Evolutionary conservation across 2,888 invertebrate genomes (phyloP).

Genomic region (Tuta absoluta): DNA sequence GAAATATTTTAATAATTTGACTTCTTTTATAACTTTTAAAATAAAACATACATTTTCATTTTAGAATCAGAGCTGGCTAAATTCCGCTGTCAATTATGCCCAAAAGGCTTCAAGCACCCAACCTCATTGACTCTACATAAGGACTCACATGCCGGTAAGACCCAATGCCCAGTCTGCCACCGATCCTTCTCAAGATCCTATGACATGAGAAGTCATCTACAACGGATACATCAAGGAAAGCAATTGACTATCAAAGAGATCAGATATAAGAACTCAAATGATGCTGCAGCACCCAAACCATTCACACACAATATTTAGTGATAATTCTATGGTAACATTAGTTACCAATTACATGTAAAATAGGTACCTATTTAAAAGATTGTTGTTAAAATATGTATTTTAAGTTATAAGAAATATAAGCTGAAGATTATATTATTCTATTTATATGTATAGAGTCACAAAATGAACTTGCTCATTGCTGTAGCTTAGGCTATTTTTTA

Average conservation of each 20-base stretch:
- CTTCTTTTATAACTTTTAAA: too few species aligned
- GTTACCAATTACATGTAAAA: constrained; percentile 38
- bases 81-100: constrained; percentile 83
- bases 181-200: constrained; percentile 83
- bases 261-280: constrained; percentile 71
- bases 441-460: constrained; percentile 60
- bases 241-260: constrained; percentile 77
- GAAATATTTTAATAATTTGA: too few species aligned
- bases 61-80: constrained; percentile 80
- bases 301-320: constrained; percentile 71
- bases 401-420: constrained; percentile 18
- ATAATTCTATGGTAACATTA: constrained; percentile 41
- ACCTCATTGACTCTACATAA: constrained; percentile 83
- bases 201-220: constrained; percentile 82
- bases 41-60: too few species aligned
- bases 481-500: constrained; percentile 76
- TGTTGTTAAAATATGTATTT: constrained; percentile 26
- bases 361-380: constrained; percentile 27
- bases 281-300: constrained; percentile 64
- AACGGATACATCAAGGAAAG: constrained; percentile 82
- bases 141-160: constrained; percentile 83
- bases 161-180: constrained; percentile 83
- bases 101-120: constrained; percentile 83
- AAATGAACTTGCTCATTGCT: constrained; percentile 69
- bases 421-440: constrained; percentile 32